Evolutionary conservation across 2,888 invertebrate species (phyloP).

Genomic region (Vandiemenella viatica): DNA sequence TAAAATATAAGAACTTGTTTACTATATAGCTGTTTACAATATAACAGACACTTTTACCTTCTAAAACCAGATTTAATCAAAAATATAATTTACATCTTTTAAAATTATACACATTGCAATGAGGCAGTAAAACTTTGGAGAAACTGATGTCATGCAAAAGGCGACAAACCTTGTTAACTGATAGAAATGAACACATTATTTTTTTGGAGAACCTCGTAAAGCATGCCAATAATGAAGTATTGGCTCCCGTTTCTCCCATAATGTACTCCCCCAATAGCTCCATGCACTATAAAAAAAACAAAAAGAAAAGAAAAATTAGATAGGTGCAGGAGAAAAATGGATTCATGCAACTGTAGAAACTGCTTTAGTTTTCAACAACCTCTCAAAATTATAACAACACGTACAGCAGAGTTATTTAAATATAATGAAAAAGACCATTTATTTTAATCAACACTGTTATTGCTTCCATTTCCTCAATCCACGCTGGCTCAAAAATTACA

Average conservation of each 20-base stretch:
- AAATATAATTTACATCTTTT: no score
- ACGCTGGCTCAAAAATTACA: no score
- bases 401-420: not conserved
- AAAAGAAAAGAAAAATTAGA: not conserved
- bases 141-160: not conserved
- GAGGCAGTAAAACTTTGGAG: not conserved
- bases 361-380: not conserved
- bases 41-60: no score
- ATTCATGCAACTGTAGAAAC: not conserved
- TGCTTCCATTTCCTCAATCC: no score
- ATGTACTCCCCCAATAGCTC: conserved; percentile 50
- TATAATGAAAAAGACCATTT: not conserved
- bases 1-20: no score
- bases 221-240: conserved; percentile 54
- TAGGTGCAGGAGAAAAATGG: not conserved
- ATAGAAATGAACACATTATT: conserved; percentile 3
- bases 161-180: no score
- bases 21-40: no score
- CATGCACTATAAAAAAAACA: conserved; percentile 41
- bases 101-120: no score
- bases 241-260: conserved; percentile 60
- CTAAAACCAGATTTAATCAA: no score
- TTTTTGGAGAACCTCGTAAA: conserved; percentile 36
- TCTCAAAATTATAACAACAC: not conserved
- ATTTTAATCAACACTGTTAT: no score